phyloP scores from a whole-genome alignment of 37 sponge, comb jelly and placozoan genomes.

The Bolinopsis microptera region DNA sequence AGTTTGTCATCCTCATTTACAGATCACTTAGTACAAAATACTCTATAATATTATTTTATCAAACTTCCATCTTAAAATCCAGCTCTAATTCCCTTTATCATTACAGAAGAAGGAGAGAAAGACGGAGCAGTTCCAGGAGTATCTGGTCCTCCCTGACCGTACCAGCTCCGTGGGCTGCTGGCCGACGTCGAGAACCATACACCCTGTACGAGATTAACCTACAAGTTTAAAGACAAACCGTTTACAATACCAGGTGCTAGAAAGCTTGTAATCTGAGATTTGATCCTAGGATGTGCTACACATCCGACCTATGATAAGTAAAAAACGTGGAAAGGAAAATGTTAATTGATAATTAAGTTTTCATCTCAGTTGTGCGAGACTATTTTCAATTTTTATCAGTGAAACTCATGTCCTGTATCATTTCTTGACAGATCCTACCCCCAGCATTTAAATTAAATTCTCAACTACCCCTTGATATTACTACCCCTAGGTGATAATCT shows the following conservation, averaged over 20 bases:
- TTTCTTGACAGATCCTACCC: background rate
- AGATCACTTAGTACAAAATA: too few species aligned
- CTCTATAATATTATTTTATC: background rate
- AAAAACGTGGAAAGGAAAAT: too few species aligned
- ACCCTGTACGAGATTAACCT: conserved; percentile 91
- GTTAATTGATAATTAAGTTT: background rate
- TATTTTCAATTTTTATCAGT: background rate
- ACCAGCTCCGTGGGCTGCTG: conserved; percentile 88
- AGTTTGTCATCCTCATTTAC: too few species aligned
- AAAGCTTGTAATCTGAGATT: conserved; percentile 87
- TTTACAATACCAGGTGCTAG: conserved; percentile 90
- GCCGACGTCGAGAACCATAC: conserved; percentile 81
- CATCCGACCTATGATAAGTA: conserved; percentile 92
- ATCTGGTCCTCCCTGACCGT: conserved; percentile 67
- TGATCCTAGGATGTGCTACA: conserved; percentile 84
- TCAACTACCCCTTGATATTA: too few species aligned
- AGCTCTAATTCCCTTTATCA: background rate
- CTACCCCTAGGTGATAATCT: conserved; percentile 75
- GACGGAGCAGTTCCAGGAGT: background rate
- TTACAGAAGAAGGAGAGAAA: background rate
- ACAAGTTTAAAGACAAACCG: conserved; percentile 93
- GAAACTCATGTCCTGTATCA: background rate
- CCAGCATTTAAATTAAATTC: background rate
- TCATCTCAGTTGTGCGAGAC: background rate
- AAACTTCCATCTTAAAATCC: background rate